phyloP scores from a whole-genome alignment of 2,797 vertebrate species.

The Crocodylus rhombifer region DNA sequence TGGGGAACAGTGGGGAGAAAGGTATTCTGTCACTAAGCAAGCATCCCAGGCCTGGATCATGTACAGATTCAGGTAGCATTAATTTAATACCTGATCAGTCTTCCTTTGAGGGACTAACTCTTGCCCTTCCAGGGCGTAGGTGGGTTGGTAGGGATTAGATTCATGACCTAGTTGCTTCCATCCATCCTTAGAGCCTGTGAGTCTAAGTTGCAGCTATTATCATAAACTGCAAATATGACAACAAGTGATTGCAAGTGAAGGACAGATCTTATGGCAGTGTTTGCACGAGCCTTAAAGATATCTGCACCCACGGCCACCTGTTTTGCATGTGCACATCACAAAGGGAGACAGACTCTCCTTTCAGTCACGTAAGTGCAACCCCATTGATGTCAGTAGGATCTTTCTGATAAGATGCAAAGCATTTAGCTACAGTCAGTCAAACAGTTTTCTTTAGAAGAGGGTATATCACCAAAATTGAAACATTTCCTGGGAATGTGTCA shows the following conservation, averaged over 20 bases:
- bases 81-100: background rate
- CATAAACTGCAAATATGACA: background rate
- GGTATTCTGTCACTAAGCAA: background rate
- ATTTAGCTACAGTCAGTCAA: conserved; percentile 30
- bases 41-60: background rate
- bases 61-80: background rate
- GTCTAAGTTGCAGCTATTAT: background rate
- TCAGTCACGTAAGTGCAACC: background rate
- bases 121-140: background rate
- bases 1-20: conserved; percentile 20
- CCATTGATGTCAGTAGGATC: background rate
- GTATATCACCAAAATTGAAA: conserved; percentile 48
- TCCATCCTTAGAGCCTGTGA: background rate
- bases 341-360: conserved; percentile 6
- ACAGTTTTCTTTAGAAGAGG: conserved; percentile 24
- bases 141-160: background rate
- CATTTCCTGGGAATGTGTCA: conserved; percentile 37
- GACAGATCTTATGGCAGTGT: background rate
- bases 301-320: background rate
- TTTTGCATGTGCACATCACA: background rate
- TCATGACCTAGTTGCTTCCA: background rate
- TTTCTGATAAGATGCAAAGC: background rate
- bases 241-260: background rate
- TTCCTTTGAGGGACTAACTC: background rate
- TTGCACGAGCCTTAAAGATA: accelerated